These are phyloP conservation scores for Columba guinea DNA, from an alignment of 2,797 vertebrate genomes.

Conservation along the genomic window DNA sequence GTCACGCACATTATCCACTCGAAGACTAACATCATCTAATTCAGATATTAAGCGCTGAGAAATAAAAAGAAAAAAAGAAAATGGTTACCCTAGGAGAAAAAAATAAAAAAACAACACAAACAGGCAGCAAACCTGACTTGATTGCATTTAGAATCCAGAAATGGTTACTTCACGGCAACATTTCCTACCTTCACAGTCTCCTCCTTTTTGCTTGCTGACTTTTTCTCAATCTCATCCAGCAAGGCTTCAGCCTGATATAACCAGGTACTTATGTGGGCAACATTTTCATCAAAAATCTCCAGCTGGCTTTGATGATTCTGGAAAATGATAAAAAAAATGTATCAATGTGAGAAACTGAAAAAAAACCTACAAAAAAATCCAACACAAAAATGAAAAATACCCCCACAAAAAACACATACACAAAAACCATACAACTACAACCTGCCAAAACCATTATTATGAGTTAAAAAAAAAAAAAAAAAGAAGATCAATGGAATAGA, in stretches of 20 bases:
- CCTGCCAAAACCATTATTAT: background rate
- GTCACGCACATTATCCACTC: conserved; percentile 90
- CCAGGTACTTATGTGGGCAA: conserved; percentile 99
- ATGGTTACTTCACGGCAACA: background rate
- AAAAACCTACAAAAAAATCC: background rate
- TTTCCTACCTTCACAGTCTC: conserved; percentile 86
- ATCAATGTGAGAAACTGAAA: background rate
- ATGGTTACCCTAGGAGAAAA: background rate
- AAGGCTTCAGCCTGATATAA: conserved; percentile 96
- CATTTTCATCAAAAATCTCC: conserved; percentile 95
- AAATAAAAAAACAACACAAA: background rate
- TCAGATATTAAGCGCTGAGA: conserved; percentile 86
- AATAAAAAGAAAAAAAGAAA: background rate
- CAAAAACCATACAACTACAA: background rate
- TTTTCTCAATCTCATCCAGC: conserved; percentile 92
- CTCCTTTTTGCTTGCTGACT: conserved; percentile 83
- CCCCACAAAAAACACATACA: background rate
- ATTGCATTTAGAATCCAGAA: background rate
- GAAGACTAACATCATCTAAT: conserved; percentile 85
- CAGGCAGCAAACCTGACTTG: background rate
- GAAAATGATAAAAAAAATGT: background rate
- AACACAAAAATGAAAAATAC: background rate
- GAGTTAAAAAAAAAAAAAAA: background rate
- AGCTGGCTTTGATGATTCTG: conserved; percentile 94
- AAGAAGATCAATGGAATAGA: background rate